phyloP scores from a whole-genome alignment of 1,140 invertebrate species.

The Helicoverpa armigera region DNA sequence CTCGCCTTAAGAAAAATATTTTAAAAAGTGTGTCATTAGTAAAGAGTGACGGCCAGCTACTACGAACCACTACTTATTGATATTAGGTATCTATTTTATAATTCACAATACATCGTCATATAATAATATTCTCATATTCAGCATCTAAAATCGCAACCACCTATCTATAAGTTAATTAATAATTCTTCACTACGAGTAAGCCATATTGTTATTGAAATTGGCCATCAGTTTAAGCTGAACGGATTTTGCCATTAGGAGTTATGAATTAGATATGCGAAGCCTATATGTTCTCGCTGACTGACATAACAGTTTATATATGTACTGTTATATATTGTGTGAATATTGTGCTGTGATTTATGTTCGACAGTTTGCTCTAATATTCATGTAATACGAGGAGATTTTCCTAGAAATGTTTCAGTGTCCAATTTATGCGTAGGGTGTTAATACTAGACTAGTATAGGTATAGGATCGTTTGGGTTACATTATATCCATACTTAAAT shows the following conservation, averaged over 20 bases:
- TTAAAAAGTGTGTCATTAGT: too few species aligned
- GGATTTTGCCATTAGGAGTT: conserved; percentile 54
- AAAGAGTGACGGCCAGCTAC: too few species aligned
- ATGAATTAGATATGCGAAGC: conserved; percentile 49
- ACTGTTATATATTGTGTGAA: not conserved
- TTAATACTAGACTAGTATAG: too few species aligned
- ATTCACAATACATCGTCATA: too few species aligned
- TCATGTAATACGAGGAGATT: too few species aligned
- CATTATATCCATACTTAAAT: too few species aligned
- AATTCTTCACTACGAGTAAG: conserved; percentile 39
- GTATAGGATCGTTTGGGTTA: too few species aligned
- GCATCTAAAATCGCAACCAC: conserved; percentile 4
- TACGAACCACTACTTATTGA: too few species aligned
- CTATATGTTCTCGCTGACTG: not conserved
- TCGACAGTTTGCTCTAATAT: not conserved
- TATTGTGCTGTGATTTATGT: not conserved
- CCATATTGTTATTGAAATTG: conserved; percentile 41
- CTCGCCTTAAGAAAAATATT: too few species aligned
- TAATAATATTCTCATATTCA: not conserved
- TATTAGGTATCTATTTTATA: too few species aligned
- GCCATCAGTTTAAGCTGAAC: conserved; percentile 46
- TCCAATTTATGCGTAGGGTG: too few species aligned
- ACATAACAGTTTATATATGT: not conserved
- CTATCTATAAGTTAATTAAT: conserved; percentile 39
- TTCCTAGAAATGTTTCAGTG: too few species aligned